Base-by-base conservation (phyloP, 2,888 invertebrate genomes). In the Xylota sylvarum region DNA sequence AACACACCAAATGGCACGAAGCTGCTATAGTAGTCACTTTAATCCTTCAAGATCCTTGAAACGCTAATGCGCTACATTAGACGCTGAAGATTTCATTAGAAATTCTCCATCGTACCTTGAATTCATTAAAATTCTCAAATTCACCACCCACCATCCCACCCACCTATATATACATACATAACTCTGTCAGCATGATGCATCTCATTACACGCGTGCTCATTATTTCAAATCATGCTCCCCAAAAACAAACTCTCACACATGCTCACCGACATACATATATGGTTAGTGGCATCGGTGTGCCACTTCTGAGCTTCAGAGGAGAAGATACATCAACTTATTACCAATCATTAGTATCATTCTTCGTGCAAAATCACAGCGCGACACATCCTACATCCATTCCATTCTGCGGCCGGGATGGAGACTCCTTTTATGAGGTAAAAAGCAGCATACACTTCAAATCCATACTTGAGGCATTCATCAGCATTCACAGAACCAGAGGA, bases 301-400 rank as follows among this genome's bases (percentile, higher is more conserved):
- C 43, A 17, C 12, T 19, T 37, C 37, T 1, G 3, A 5, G 19
- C 9, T 46, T 4, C 14, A 37, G 19, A 19, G 6, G 14, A 27
- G n/a, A 32, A 55, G 55, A 62, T 81, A 58, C 73, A 74, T 80
- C 65, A 72, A 77, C 55, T 77, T 86, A 86, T 77, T 81, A 86
- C 77, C 81, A 77, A 86, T 86, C 85, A 86, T 86, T 86, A 86
- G 81, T 70, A 67, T 76, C 62, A 70, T 76, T 65, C 70, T 72
- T 60, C 35, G 60, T 55, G n/a, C 30, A 50, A 64, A 74, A 64
- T 82, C 69, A 60, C 60, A 52, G 50, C n/a, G 76, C 17, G 46
- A 50, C 58, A 79, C 52, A 67, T 78, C 32, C 43, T 6, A 79
- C 52, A 67, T 78, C 32, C 43, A 10, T 37, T 52, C 23, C 10